A percentile compares a stretch with the other conserved stretches of the same genome.
phyloP scores from a whole-genome alignment of 2,888 invertebrate genomes.

The Diplazon laetatorius region DNA sequence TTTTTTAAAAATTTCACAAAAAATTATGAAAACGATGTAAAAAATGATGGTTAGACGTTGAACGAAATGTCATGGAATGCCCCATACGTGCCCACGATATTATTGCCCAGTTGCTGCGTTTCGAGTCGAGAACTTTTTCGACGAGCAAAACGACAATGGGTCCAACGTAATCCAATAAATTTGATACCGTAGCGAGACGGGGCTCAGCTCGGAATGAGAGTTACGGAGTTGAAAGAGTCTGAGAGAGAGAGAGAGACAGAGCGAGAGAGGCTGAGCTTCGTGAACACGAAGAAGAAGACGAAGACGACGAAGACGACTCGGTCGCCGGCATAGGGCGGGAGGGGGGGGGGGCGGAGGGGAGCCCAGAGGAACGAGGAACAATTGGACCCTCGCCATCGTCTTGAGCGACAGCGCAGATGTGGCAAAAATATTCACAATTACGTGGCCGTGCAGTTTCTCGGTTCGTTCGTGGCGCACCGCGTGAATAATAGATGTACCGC shows the following conservation, averaged over 20 bases:
- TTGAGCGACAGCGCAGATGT: constrained; percentile 81
- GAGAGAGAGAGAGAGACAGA: too few relatives aligned
- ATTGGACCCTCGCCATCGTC: constrained; percentile 80
- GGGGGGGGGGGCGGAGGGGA: too few relatives aligned
- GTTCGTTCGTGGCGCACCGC: constrained; percentile 64
- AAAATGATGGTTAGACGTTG: too few relatives aligned
- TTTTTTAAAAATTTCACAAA: too few relatives aligned
- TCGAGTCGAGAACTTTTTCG: constrained; percentile 51
- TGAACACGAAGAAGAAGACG: not conserved
- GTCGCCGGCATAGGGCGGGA: constrained; percentile 12
- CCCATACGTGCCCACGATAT: too few relatives aligned
- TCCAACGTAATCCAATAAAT: constrained; percentile 61
- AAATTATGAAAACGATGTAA: too few relatives aligned
- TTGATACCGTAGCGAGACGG: constrained; percentile 56
- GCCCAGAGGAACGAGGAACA: constrained; percentile 72
- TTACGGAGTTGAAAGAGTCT: constrained; percentile 48
- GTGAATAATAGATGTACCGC: constrained; percentile 78
- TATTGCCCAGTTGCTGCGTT: constrained; percentile 50
- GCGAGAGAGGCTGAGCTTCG: constrained; percentile 4
- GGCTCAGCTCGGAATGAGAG: constrained; percentile 33
- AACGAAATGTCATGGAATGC: too few relatives aligned
- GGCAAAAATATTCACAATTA: constrained; percentile 81
- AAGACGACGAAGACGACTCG: constrained; percentile 21
- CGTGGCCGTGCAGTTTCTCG: constrained; percentile 73
- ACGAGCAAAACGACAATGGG: constrained; percentile 57